Evolutionary conservation across 2,113 vertebrate genomes (phyloP).

Genomic region (Epinephelus lanceolatus): DNA sequence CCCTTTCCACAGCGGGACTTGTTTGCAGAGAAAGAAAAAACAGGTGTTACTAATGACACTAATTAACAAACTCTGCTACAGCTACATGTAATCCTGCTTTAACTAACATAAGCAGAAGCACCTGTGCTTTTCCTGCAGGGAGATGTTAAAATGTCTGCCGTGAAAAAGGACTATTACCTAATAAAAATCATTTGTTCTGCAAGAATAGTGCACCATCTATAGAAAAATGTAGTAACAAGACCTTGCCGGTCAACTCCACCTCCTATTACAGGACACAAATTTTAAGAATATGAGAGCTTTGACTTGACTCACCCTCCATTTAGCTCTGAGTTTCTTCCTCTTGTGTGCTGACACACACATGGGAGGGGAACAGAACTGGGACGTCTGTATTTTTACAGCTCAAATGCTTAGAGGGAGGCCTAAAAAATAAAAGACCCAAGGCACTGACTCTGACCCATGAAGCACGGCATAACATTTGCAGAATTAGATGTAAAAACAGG

Average conservation of each 20-base stretch:
- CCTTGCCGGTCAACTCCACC: not conserved
- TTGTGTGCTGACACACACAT: not conserved
- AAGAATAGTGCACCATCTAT: not conserved
- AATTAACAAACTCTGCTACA: not conserved
- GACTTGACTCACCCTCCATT: not conserved
- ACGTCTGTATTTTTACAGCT: constrained; percentile 26
- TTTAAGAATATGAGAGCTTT: not conserved
- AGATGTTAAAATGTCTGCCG: not conserved
- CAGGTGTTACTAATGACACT: not conserved
- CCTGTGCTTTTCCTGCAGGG: not conserved
- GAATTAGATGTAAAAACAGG: not conserved
- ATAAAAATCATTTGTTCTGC: not conserved
- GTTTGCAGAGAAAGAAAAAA: not conserved
- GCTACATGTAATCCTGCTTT: not conserved
- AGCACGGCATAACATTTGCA: constrained; percentile 10
- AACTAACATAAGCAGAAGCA: not conserved
- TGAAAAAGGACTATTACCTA: not conserved
- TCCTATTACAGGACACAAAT: not conserved
- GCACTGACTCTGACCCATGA: constrained; percentile 30
- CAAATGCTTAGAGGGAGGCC: constrained; percentile 1
- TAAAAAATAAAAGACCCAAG: constrained; percentile 19
- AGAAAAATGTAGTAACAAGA: not conserved
- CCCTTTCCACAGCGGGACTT: no score
- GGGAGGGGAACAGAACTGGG: constrained; percentile 34
- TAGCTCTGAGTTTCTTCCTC: not conserved